Evolutionary conservation across 2,113 vertebrate genomes (phyloP).

Genomic region (Pteruthius melanotis): DNA sequence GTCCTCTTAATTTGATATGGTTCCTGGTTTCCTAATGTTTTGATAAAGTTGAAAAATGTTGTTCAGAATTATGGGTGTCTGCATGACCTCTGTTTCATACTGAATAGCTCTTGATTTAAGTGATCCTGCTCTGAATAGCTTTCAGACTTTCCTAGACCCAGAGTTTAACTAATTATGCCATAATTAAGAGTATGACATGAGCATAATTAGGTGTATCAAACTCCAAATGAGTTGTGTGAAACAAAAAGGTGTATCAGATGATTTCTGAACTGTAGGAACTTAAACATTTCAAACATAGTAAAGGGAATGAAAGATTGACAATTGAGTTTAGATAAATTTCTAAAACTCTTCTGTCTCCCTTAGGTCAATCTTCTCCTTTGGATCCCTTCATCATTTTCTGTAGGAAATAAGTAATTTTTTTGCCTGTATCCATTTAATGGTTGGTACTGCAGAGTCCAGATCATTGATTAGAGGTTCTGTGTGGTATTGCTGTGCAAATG

Average conservation of each 20-base stretch:
- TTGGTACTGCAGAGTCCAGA: background rate
- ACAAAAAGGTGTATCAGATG: background rate
- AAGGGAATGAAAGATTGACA: background rate
- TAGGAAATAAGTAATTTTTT: background rate
- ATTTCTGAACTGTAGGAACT: background rate
- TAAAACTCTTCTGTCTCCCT: background rate
- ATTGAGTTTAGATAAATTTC: background rate
- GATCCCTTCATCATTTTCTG: background rate
- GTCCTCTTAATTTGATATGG: background rate
- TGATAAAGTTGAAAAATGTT: background rate
- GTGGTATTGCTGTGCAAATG: background rate
- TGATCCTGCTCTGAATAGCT: background rate
- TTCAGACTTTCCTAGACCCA: background rate
- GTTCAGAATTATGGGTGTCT: background rate
- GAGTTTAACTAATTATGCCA: background rate
- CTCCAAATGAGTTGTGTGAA: background rate
- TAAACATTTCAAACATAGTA: background rate
- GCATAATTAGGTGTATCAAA: background rate
- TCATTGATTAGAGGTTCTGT: background rate
- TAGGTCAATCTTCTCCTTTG: background rate
- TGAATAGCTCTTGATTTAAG: background rate
- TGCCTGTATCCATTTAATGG: background rate
- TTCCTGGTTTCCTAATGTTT: background rate
- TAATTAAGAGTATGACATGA: background rate
- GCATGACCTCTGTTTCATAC: background rate